Percentiles rank a stretch among this genome's conserved stretches.
phyloP scores from a whole-genome alignment of 2,113 vertebrate genomes.

The Acinonyx jubatus region DNA sequence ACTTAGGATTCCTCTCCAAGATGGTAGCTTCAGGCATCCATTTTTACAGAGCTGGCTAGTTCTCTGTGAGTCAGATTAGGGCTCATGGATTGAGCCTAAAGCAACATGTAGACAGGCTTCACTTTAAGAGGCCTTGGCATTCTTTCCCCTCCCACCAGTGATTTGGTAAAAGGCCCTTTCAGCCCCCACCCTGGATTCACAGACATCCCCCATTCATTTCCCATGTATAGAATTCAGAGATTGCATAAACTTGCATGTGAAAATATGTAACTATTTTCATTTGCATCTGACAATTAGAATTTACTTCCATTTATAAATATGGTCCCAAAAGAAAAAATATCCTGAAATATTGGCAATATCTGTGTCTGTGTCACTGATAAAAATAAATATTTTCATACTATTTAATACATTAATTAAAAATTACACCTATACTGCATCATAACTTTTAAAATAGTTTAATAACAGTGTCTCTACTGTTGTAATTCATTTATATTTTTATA shows the following conservation, averaged over 20 bases:
- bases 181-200: background rate
- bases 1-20: background rate
- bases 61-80: background rate
- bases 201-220: background rate
- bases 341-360: background rate
- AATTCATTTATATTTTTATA: background rate
- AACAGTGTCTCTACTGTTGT: background rate
- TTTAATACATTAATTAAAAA: background rate
- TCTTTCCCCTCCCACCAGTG: background rate
- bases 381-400: background rate
- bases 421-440: background rate
- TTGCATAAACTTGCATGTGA: background rate
- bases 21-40: background rate
- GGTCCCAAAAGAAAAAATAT: background rate
- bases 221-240: background rate
- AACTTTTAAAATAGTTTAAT: background rate
- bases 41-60: background rate
- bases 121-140: background rate
- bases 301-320: background rate
- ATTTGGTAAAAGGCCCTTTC: background rate
- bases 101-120: background rate
- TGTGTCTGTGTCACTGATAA: background rate
- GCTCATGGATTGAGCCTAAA: background rate
- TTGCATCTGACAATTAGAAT: background rate
- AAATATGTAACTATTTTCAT: background rate